phyloP scores from a whole-genome alignment of 2,888 invertebrate species.

The Torymus aiolomorphi region DNA sequence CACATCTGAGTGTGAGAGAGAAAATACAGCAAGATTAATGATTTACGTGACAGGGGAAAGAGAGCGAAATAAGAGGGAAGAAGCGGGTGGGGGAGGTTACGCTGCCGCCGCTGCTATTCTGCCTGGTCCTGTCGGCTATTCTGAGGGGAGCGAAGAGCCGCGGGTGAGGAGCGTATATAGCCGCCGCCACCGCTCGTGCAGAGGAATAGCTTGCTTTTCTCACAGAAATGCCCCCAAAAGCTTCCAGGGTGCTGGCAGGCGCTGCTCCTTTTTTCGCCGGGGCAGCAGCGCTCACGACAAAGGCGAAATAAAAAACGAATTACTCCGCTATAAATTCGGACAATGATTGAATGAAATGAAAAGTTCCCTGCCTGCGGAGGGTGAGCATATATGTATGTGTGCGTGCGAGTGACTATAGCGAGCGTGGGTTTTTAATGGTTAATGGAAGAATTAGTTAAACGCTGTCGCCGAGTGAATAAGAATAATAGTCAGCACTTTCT shows the following conservation, averaged over 20 bases:
- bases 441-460: constrained; percentile 12
- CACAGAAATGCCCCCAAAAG: constrained; percentile 59
- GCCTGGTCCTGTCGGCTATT: constrained; percentile 59
- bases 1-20: constrained; percentile 75
- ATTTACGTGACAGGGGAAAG: constrained; percentile 73
- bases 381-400: not conserved
- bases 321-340: constrained; percentile 54
- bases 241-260: constrained; percentile 24
- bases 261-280: constrained; percentile 19
- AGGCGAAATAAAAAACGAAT: constrained; percentile 57
- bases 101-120: constrained; percentile 40
- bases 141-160: constrained; percentile 63
- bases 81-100: constrained; percentile 54
- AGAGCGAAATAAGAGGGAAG: constrained; percentile 64
- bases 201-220: constrained; percentile 69
- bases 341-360: constrained; percentile 53
- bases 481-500: not conserved
- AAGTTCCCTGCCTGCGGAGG: constrained; percentile 15
- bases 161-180: constrained; percentile 7
- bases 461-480: not conserved
- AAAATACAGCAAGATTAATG: constrained; percentile 76
- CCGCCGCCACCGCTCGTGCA: constrained; percentile 59
- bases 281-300: constrained; percentile 39
- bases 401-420: not conserved
- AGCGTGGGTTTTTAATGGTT: not conserved